phyloP scores from a whole-genome alignment of 2,888 invertebrate genomes.

The Cordilura impudica region DNA sequence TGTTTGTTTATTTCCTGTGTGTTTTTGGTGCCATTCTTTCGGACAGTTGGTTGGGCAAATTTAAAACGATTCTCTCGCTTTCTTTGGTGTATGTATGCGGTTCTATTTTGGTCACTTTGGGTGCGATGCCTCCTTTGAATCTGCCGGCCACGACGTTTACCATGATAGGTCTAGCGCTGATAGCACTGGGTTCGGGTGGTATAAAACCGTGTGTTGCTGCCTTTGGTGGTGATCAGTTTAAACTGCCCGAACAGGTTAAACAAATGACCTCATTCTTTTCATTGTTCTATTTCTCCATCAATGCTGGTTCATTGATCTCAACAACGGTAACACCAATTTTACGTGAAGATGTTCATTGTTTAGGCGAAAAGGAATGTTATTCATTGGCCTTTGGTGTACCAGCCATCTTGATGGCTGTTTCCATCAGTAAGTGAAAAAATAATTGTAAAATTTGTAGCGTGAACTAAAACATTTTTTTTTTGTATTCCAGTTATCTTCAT shows the following conservation, averaged over 20 bases:
- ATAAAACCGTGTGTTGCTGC: slow-evolving; percentile 91
- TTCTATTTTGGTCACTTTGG: slow-evolving; percentile 82
- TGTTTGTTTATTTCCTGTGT: slow-evolving; percentile 87
- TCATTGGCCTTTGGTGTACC: slow-evolving; percentile 88
- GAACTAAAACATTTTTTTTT: too few relatives aligned
- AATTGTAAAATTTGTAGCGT: not conserved
- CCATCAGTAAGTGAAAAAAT: slow-evolving; percentile 80
- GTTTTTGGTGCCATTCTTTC: slow-evolving; percentile 88
- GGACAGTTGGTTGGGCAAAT: slow-evolving; percentile 89
- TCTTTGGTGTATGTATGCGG: slow-evolving; percentile 86
- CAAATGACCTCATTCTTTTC: slow-evolving; percentile 86
- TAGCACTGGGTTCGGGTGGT: slow-evolving; percentile 88
- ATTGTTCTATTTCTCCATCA: slow-evolving; percentile 85
- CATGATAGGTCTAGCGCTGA: slow-evolving; percentile 83
- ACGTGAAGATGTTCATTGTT: slow-evolving; percentile 83
- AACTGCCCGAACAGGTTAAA: slow-evolving; percentile 81
- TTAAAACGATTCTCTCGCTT: slow-evolving; percentile 85
- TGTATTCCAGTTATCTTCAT: slow-evolving; percentile 85
- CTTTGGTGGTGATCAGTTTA: slow-evolving; percentile 90
- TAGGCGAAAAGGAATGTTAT: slow-evolving; percentile 83
- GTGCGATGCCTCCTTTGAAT: slow-evolving; percentile 80
- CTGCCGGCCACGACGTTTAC: slow-evolving; percentile 80
- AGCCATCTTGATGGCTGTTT: slow-evolving; percentile 84
- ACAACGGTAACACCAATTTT: slow-evolving; percentile 87
- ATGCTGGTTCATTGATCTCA: slow-evolving; percentile 84